phyloP scores from a whole-genome alignment of 2,797 vertebrate species.

The Lagodon rhomboides region DNA sequence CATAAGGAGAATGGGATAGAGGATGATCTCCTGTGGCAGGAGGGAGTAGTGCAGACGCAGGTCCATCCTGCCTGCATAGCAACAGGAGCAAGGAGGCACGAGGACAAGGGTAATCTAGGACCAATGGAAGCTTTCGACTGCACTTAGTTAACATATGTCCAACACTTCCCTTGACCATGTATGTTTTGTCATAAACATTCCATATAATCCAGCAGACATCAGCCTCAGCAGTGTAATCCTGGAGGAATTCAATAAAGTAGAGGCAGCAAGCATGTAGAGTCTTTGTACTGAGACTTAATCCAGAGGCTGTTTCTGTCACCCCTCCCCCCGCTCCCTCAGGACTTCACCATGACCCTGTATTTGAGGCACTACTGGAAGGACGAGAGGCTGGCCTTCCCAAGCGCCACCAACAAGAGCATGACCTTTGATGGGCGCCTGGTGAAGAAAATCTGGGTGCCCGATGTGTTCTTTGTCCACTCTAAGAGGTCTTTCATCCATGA shows the following conservation, averaged over 20 bases:
- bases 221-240: slow-evolving; percentile 52
- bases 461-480: slow-evolving; percentile 97
- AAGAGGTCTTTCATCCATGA: slow-evolving; percentile 96
- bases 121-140: slow-evolving; percentile 27
- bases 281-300: slow-evolving; percentile 54
- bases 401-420: slow-evolving; percentile 95
- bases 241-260: slow-evolving; percentile 43
- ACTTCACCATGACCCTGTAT: slow-evolving; percentile 97
- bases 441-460: slow-evolving; percentile 97
- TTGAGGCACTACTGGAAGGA: slow-evolving; percentile 97
- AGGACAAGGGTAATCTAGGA: slow-evolving; percentile 38
- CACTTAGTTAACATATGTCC: slow-evolving; percentile 61
- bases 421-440: slow-evolving; percentile 94
- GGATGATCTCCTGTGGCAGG: slow-evolving; percentile 51
- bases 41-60: background rate
- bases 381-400: slow-evolving; percentile 92
- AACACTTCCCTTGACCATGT: slow-evolving; percentile 35
- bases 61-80: slow-evolving; percentile 23
- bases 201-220: slow-evolving; percentile 59
- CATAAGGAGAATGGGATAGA: slow-evolving; percentile 46
- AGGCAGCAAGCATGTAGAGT: slow-evolving; percentile 24
- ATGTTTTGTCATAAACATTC: slow-evolving; percentile 58
- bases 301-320: slow-evolving; percentile 15
- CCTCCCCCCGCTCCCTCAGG: slow-evolving; percentile 77
- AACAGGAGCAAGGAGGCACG: slow-evolving; percentile 32